These are phyloP conservation scores for Lutjanus erythropterus DNA, from an alignment of 2,113 vertebrate species.

Conservation along the genomic window DNA sequence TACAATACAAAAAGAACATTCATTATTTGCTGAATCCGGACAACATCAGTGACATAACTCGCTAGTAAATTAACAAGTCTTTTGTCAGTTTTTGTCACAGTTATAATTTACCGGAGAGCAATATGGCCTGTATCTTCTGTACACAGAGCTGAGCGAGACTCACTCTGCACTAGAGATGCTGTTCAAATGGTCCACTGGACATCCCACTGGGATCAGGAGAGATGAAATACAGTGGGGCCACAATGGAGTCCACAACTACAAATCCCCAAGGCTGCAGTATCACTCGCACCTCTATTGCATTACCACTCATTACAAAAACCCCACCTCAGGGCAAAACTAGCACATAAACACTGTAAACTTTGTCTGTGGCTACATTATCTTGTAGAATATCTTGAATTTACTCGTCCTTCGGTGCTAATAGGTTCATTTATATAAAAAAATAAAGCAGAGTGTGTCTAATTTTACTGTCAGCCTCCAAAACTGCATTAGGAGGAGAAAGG, in stretches of 20 bases:
- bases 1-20: not conserved
- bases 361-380: slow-evolving; percentile 36
- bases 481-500: slow-evolving; percentile 61
- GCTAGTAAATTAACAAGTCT: slow-evolving; percentile 25
- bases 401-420: slow-evolving; percentile 36
- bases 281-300: slow-evolving; percentile 69
- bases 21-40: slow-evolving; percentile 1
- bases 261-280: slow-evolving; percentile 77
- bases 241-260: slow-evolving; percentile 76
- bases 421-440: slow-evolving; percentile 57
- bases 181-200: slow-evolving; percentile 78
- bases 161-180: slow-evolving; percentile 43
- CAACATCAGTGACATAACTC: not conserved
- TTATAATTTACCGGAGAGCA: slow-evolving; percentile 45
- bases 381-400: slow-evolving; percentile 33
- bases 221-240: slow-evolving; percentile 77
- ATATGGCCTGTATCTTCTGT: slow-evolving; percentile 30
- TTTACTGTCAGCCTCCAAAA: slow-evolving; percentile 73
- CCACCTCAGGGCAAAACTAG: slow-evolving; percentile 69
- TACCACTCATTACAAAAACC: slow-evolving; percentile 75
- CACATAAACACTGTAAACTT: slow-evolving; percentile 64
- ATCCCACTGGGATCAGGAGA: slow-evolving; percentile 72
- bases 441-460: slow-evolving; percentile 70
- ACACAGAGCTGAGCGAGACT: slow-evolving; percentile 63
- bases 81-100: slow-evolving; percentile 38